These are phyloP conservation scores for Sebastiscus tertius DNA, from an alignment of 2,797 vertebrate genomes.

Conservation along the genomic window DNA sequence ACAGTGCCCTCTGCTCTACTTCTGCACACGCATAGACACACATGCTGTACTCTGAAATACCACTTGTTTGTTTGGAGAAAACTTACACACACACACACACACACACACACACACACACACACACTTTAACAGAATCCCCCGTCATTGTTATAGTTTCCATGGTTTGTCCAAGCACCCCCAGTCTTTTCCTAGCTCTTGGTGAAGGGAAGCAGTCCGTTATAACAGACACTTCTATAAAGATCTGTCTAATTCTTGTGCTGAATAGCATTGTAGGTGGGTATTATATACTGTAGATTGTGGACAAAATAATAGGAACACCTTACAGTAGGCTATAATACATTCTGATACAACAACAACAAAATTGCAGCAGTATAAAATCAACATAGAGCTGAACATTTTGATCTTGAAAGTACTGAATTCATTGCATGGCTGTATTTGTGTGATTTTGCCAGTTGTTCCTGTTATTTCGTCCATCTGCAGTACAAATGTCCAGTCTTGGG, in stretches of 20 bases:
- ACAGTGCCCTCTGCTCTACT: conserved; percentile 37
- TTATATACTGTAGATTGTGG: neutral
- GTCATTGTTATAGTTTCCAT: conserved; percentile 67
- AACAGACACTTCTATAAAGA: neutral
- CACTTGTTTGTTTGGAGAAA: conserved; percentile 61
- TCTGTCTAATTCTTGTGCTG: neutral
- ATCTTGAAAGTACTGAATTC: neutral
- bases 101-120: neutral
- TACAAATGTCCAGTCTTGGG: neutral
- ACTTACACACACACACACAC: neutral
- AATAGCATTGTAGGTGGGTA: neutral
- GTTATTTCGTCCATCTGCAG: neutral
- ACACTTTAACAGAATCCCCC: conserved; percentile 28
- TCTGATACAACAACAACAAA: neutral
- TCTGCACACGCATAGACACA: neutral
- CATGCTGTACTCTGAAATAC: conserved; percentile 20
- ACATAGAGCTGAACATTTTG: neutral
- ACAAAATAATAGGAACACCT: neutral
- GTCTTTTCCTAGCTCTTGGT: conserved; percentile 41
- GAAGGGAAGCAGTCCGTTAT: conserved; percentile 32
- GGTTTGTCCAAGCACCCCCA: conserved; percentile 59
- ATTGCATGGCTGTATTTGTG: neutral
- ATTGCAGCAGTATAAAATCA: neutral
- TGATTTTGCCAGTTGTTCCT: neutral
- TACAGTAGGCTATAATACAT: neutral